These are phyloP conservation scores for Acromyrmex echinatior DNA, from an alignment of 1,140 invertebrate genomes.

Conservation along the genomic window DNA sequence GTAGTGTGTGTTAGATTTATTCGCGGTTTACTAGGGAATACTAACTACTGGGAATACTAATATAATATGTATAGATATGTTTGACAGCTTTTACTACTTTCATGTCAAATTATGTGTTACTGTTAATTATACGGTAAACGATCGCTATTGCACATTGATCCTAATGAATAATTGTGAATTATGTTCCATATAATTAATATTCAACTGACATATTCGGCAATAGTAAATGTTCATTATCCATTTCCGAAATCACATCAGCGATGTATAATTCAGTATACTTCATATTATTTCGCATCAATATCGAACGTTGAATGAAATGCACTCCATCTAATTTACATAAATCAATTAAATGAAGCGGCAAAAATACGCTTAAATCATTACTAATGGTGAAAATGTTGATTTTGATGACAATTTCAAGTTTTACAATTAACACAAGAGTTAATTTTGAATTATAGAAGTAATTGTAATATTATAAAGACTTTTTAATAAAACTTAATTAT, in stretches of 20 bases:
- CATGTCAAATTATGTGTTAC: neutral
- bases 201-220: slow-evolving; percentile 21
- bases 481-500: slow-evolving; percentile 11
- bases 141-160: neutral
- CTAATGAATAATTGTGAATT: slow-evolving; percentile 45
- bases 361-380: neutral
- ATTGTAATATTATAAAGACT: neutral
- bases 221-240: slow-evolving; percentile 35
- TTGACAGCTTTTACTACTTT: slow-evolving; percentile 9
- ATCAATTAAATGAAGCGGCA: neutral
- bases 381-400: neutral
- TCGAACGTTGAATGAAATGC: neutral
- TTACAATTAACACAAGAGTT: neutral
- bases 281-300: slow-evolving; percentile 20
- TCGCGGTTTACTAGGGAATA: neutral
- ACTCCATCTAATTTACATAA: neutral
- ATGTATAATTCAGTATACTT: slow-evolving; percentile 22
- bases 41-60: neutral
- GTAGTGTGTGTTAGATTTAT: neutral
- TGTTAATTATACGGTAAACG: slow-evolving; percentile 39
- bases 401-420: neutral
- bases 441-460: neutral
- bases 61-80: neutral
- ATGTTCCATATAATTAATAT: slow-evolving; percentile 52
- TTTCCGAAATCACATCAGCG: slow-evolving; percentile 45